Conservation (phyloP, 2,113 vertebrate genomes). For the Chauna torquata region DNA sequence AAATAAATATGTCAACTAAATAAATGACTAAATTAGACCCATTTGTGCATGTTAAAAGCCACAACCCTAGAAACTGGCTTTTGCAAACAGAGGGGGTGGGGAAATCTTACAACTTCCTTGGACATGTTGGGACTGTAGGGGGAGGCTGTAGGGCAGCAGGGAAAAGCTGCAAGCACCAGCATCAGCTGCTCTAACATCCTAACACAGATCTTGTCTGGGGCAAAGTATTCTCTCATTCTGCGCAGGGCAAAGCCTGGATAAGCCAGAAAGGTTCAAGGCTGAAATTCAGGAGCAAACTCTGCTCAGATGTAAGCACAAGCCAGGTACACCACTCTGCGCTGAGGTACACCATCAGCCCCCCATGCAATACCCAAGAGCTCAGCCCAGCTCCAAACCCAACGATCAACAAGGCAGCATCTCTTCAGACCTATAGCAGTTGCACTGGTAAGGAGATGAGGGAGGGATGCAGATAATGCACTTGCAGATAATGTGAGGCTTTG, state of each 20-base stretch:
- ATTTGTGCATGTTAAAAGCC: constrained; percentile 68
- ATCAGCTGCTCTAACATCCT: neutral
- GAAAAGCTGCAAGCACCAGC: neutral
- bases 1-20: constrained; percentile 76
- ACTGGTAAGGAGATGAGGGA: neutral
- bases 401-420: neutral
- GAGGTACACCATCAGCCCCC: neutral
- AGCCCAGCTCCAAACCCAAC: neutral
- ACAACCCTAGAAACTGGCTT: constrained; percentile 36
- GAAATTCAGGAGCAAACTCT: neutral
- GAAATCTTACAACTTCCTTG: neutral
- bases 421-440: neutral
- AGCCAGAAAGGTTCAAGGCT: neutral
- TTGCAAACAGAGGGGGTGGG: neutral
- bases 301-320: neutral
- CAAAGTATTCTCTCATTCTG: neutral
- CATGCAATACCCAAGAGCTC: neutral
- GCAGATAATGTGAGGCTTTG: neutral
- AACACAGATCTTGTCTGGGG: neutral
- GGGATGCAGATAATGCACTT: neutral
- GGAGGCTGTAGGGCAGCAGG: neutral
- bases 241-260: neutral
- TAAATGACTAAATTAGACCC: constrained; percentile 73
- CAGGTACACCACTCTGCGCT: neutral
- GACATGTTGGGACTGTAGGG: neutral